Evolutionary conservation across 2,888 invertebrate species (phyloP), one percentile per base, ranked within the genome.

Genomic region (Drosophila mimica): DNA sequence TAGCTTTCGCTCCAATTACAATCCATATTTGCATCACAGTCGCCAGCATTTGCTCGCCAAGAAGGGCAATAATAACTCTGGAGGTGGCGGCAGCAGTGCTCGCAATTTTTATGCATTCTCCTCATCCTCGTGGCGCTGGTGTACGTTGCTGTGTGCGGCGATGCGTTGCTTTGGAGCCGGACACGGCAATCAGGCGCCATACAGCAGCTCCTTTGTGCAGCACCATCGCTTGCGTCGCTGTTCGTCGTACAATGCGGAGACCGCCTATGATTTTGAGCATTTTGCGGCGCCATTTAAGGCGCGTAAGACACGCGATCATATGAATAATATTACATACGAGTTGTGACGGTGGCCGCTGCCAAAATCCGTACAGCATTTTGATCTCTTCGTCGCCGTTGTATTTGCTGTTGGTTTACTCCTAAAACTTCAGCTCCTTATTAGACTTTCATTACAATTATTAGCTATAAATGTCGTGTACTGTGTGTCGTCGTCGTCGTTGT

Each of bases 81-180:
- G 8, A 25, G 25, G 46, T 5, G 40, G 15, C 33, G 56, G 65
- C n/a, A 61, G 54, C 20, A 77, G 76, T 31, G 79, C 90, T 25
- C 91, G 91, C 17, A 84, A 89, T 20, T 93, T 92, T 61, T 92
- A 92, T 58, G 83, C 92, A 15, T 91, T 92, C 59, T 85, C 91
- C 15, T 92, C 92, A 31, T 93, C 91, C 15, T 92, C 92, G 31
- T 93, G 93, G 93, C 91, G 93, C 52, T 93, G 93, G 93, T 93
- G 93, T 64, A 91, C 90, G 4, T 76, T 93, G 1, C 86, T 93
- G 15, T 93, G 93, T 76, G 92, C 93, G n/a, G 93, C 93, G n/a
- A 93, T 93, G 92, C 92, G 93, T 38, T 93, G 93, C 63, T 93
- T 93, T 81, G 92, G 93, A 38, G 91, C 91, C 46, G 91, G 91